A percentile compares a stretch with the other conserved stretches of the same genome.
phyloP scores from a whole-genome alignment of 2,888 invertebrate genomes.

The Pecten maximus region DNA sequence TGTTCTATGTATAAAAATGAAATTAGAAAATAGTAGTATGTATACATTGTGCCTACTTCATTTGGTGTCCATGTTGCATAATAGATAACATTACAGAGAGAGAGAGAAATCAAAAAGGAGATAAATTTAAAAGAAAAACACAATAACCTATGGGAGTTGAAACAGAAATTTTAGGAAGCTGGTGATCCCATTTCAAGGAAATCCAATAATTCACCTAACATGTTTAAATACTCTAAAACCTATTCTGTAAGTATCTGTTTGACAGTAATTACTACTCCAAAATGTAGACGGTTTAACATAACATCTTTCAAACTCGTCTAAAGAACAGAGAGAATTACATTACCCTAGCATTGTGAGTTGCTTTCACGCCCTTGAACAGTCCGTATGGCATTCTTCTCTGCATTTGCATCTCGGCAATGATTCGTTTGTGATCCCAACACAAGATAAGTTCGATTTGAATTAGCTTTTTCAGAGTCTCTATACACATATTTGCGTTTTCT shows the following conservation, averaged over 20 bases:
- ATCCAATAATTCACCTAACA: neutral
- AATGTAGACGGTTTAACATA: neutral
- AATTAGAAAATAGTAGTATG: no score
- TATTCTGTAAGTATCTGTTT: neutral
- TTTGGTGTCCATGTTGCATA: no score
- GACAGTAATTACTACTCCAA: neutral
- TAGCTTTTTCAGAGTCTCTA: neutral
- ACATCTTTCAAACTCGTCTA: neutral
- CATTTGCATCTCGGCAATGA: neutral
- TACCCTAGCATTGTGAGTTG: neutral
- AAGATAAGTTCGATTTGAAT: neutral
- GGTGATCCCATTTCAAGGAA: no score
- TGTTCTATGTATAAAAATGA: no score
- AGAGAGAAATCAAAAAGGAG: no score
- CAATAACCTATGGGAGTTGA: no score
- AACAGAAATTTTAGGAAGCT: no score
- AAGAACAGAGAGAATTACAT: neutral
- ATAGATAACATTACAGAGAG: no score
- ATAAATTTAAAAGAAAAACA: no score
- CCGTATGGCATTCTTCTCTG: neutral
- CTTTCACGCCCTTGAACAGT: neutral
- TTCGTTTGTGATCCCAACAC: neutral
- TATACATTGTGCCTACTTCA: no score
- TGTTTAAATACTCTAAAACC: neutral
- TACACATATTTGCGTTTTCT: neutral